Conservation (phyloP, 2,113 vertebrate species). For the Procavia capensis region DNA sequence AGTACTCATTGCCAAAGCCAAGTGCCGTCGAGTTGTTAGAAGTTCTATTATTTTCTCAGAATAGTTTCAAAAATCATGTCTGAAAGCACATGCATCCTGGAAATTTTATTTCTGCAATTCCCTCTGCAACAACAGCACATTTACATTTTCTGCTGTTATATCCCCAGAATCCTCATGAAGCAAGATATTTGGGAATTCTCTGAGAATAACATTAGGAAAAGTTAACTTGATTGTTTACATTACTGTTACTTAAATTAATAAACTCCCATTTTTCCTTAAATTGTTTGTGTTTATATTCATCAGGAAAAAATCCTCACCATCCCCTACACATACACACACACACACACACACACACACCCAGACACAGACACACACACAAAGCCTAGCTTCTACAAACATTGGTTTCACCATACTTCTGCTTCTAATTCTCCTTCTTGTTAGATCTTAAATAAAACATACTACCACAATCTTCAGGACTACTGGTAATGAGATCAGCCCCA, state of each 20-base stretch:
- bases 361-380: neutral
- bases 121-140: neutral
- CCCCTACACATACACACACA: fast-evolving
- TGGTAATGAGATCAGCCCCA: constrained; percentile 66
- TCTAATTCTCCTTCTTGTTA: constrained; percentile 77
- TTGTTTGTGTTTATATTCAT: constrained; percentile 22
- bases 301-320: neutral
- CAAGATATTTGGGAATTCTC: neutral
- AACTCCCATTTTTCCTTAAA: constrained; percentile 33
- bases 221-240: neutral
- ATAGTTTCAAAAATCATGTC: constrained; percentile 28
- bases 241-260: constrained; percentile 28
- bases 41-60: constrained; percentile 53
- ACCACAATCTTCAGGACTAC: constrained; percentile 46
- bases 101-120: constrained; percentile 37
- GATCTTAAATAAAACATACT: constrained; percentile 60
- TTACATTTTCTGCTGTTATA: neutral
- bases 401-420: constrained; percentile 44
- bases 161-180: constrained; percentile 2
- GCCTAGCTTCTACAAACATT: neutral
- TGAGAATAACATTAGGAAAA: neutral
- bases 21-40: no score
- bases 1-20: no score
- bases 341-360: no score
- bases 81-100: neutral